Evolutionary conservation across 2,113 vertebrate genomes (phyloP).

Genomic region (Meriones unguiculatus): DNA sequence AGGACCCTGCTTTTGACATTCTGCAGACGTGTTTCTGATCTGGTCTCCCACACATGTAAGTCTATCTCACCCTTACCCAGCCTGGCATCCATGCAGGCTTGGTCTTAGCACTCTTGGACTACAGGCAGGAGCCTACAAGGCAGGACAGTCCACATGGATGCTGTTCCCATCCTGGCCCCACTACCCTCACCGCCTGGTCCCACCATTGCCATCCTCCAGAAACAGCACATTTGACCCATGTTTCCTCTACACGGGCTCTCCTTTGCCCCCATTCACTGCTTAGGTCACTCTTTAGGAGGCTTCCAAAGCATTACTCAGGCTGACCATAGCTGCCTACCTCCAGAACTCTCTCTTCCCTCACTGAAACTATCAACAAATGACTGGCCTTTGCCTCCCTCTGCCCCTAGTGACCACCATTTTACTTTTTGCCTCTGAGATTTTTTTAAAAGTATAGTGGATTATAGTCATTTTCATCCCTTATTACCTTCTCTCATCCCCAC

Average conservation of each 20-base stretch:
- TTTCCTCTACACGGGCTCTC: background rate
- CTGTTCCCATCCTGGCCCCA: background rate
- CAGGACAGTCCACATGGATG: background rate
- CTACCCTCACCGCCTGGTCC: background rate
- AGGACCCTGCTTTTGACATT: background rate
- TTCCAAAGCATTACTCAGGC: background rate
- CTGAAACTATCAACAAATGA: background rate
- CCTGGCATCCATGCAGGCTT: background rate
- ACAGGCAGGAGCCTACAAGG: background rate
- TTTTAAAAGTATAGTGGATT: background rate
- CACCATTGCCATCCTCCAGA: background rate
- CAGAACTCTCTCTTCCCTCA: background rate
- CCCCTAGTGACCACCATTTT: background rate
- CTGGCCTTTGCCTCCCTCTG: background rate
- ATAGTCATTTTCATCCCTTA: background rate
- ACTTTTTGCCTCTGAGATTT: background rate
- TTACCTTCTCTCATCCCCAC: background rate
- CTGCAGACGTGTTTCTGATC: background rate
- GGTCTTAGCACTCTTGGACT: background rate
- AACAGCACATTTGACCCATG: background rate
- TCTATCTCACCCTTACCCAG: background rate
- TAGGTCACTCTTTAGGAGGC: background rate
- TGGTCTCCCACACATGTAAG: background rate
- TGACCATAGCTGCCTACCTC: background rate
- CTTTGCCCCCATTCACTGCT: no score